Percentiles rank a stretch among this genome's conserved stretches.
Conservation (phyloP, 2,888 invertebrate genomes). For the Aphodius sticticus region DNA sequence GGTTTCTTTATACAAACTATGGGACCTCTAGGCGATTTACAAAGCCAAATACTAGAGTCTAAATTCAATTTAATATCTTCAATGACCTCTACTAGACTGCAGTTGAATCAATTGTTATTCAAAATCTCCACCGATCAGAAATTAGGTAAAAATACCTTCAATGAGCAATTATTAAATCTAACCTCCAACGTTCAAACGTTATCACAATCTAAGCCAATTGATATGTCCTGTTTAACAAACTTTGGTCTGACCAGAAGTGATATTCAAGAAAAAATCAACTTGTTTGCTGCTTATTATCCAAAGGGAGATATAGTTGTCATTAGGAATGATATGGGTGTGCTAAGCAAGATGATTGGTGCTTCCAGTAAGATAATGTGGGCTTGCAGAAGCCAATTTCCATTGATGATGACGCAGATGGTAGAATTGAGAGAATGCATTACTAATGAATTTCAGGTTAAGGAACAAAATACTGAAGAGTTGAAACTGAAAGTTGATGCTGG, state of each 20-base stretch:
- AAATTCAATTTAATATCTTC: neutral
- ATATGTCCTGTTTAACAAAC: neutral
- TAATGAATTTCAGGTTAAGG: neutral
- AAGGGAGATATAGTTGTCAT: neutral
- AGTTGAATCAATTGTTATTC: neutral
- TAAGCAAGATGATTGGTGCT: neutral
- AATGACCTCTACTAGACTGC: neutral
- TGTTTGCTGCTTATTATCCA: neutral
- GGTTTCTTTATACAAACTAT: neutral
- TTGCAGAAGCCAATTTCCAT: slow-evolving; percentile 21
- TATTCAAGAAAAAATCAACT: neutral
- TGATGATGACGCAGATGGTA: neutral
- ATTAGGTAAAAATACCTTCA: neutral
- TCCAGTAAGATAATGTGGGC: slow-evolving; percentile 18
- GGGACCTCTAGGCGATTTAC: neutral
- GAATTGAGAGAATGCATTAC: slow-evolving; percentile 21
- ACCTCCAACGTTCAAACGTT: neutral
- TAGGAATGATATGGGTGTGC: slow-evolving; percentile 6
- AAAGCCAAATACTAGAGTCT: neutral
- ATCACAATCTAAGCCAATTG: neutral
- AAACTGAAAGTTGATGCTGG: neutral
- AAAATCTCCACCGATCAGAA: neutral
- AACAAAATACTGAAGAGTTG: slow-evolving; percentile 8
- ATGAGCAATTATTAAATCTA: neutral
- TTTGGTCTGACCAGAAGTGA: neutral